Percentiles rank a stretch among this genome's conserved stretches.
These are phyloP conservation scores for Camptogramma bilineatum DNA, from an alignment of 2,888 invertebrate species.

Conservation along the genomic window DNA sequence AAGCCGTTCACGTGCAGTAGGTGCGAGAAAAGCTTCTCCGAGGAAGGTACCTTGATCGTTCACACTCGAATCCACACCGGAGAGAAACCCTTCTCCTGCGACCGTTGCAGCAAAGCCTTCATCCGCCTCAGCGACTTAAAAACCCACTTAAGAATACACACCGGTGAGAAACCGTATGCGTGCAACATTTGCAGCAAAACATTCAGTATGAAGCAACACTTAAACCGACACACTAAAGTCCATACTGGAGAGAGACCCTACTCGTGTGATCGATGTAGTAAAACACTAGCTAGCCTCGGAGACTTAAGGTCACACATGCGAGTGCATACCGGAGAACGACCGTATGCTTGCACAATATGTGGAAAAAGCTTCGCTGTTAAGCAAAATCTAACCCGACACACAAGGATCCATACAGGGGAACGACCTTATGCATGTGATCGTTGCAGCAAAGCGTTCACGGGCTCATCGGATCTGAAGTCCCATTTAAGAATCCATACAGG, in stretches of 20 bases:
- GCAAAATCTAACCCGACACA: conserved; percentile 15
- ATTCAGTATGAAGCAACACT: conserved; percentile 18
- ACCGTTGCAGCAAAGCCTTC: conserved; percentile 22
- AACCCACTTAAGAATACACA: conserved; percentile 12
- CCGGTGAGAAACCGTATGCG: conserved; percentile 11
- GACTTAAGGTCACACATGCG: conserved; percentile 18
- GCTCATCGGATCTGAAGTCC: conserved; percentile 10
- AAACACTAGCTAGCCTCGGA: conserved; percentile 13
- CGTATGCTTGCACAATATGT: conserved; percentile 12
- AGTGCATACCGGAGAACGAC: conserved; percentile 9
- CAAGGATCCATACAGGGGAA: conserved; percentile 9
- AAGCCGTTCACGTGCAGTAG: conserved; percentile 19
- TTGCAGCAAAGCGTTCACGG: conserved; percentile 18
- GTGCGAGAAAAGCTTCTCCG: conserved; percentile 24
- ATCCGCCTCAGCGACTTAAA: conserved; percentile 15
- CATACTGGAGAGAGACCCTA: conserved; percentile 23
- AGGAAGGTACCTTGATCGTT: conserved; percentile 12
- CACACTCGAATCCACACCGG: conserved; percentile 24
- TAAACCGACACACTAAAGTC: conserved; percentile 17
- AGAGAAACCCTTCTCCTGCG: conserved; percentile 27
- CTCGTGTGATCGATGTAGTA: conserved; percentile 21
- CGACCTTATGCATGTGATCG: conserved; percentile 8
- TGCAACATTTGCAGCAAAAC: conserved; percentile 8
- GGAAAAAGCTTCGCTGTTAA: conserved; percentile 15
- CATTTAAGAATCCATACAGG: conserved; percentile 17